Evolutionary conservation across 2,797 vertebrate genomes (phyloP), one percentile per base, ranked within the genome.

Genomic region (Manis crassicaudata): DNA sequence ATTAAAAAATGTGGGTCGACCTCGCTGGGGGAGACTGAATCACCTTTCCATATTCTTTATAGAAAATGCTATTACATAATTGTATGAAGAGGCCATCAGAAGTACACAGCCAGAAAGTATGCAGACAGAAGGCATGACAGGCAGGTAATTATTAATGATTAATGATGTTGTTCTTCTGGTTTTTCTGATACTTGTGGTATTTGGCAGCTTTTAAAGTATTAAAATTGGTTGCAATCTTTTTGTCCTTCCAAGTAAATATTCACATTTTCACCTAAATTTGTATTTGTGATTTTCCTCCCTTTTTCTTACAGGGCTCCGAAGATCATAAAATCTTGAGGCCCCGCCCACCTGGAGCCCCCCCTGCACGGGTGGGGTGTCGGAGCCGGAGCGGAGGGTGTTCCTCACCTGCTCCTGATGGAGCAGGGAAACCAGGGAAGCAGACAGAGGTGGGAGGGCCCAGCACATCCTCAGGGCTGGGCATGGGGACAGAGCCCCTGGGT

Each of bases 361-460:
- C 27, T 23, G 37, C 29, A 17, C 18, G 0, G 9, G 27, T 0
- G 35, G 23, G 6, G 17, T 75, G 43, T 27, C 25, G 27, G 7
- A 17, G 16, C 8, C n/a, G 0, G n/a, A 23, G 37, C 6, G 23
- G 11, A 17, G 20, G 43, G 6, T 3, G 1, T 32, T 63, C 23
- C 29, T 35, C 27, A 9, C 65, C 56, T 54, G 29, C 50, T 43
- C 68, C 62, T 50, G 20, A 13, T 1, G 7, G 40, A 29, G 72
- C 9, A 1, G 0, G 3, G 18, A 2, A 13, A 4, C 1, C 4
- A n/a, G 37, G 2, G 29, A 5, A 2, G 14, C 25, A 1, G 32
- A 65, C 32, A 5, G 58, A 13, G 37, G 12, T 7, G 9, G 6
- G 1, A 4, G 72, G 29, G 16, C 11, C 13, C 17, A 1, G 20